Evolutionary conservation across 2,888 invertebrate genomes (phyloP), one percentile per base, ranked within the genome.

Genomic region (Metallyticus violacea): DNA sequence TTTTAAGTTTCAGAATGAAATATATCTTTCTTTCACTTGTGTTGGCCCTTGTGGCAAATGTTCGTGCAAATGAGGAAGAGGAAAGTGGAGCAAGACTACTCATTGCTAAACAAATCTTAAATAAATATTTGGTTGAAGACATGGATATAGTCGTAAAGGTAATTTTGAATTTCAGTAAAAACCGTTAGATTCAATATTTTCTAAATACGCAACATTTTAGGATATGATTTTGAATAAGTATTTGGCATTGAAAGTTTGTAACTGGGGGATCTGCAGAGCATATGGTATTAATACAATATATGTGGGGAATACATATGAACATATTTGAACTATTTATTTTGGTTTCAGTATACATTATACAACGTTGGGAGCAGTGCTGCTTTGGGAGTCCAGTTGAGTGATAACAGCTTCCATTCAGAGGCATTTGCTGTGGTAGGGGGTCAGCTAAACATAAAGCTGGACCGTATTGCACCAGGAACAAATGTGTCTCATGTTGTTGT

Each of bases 401-500:
- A 99, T 91, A 95, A 95, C 88, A 97, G 98, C 84, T 99, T 99
- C 93, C 97, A 98, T 90, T 95, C 97, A 6, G 97, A 97, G 89
- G 97, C 97, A 87, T 99, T 99, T 92, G 95, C 96, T 88, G 94
- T 97, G 85, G 96, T 98, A 82, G 97, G 97, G 88, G 99, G 99
- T 81, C 96, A 97, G 91, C 93, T 97, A 87, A 94, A 95, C 77
- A 96, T 97, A 0, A 94, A 94, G 90, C 96, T 99, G 90, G 97
- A 98, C 90, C 94, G 98, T 89, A 97, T 99, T 90, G 96, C 98
- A 25, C 98, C 99, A 6, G 96, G 97, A 90, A 96, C 96, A 22
- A 99, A 99, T 92, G 97, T 98, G 2, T 96, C 98, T 0, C 99
- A 99, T 91, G 96, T 97, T 5, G 96, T 98, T 26, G 97, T 99